Base-by-base conservation (phyloP, 2,888 invertebrate genomes). In the Calameuta filiformis region DNA sequence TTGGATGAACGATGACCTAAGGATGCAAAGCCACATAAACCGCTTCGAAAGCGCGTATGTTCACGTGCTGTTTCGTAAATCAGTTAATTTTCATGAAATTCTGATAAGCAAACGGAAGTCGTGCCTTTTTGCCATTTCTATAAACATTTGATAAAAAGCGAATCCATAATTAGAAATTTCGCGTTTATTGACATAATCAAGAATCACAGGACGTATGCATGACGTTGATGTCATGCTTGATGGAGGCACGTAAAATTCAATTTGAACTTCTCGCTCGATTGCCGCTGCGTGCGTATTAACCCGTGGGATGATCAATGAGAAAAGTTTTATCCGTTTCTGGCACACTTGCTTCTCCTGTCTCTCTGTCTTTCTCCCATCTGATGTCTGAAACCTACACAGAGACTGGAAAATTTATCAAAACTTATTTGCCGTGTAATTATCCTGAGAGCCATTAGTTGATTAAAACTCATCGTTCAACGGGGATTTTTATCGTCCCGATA, bases 391-490 rank as follows among this genome's bases (percentile, higher is more conserved):
- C 56, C 56, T 56, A 56, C 56, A 56, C 3, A 15, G 71, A 71
- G 34, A 71, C 31, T 31, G 71, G 31, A 71, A 71, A 31, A 71
- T 71, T 71, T 71, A 71, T 71, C 31, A 31, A 71, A 71, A 71
- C 12, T 31, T 71, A 71, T 71, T 71, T 31, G 33, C n/a, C 12
- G 33, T 33, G 71, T 71, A 71, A 71, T 71, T 71, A 80, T 35
- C 68, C 78, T 76, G 15, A 73, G 76, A 75, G 76, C 34, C 73
- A 69, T 68, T 33, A 35, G 69, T 35, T 37, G 77, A 76, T 76
- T 75, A 74, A 77, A 76, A 81, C 76, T 78, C 68, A 79, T 79
- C 79, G 76, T 75, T 56, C 56, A 56, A 56, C 6, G 11, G 12
- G 33, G 31, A 15, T 12, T 30, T 33, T 33, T 30, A 30, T 31